Percentiles rank a stretch among this genome's conserved stretches.
These are phyloP conservation scores for Nothobranchius furzeri DNA, from an alignment of 2,113 vertebrate species.

Conservation along the genomic window DNA sequence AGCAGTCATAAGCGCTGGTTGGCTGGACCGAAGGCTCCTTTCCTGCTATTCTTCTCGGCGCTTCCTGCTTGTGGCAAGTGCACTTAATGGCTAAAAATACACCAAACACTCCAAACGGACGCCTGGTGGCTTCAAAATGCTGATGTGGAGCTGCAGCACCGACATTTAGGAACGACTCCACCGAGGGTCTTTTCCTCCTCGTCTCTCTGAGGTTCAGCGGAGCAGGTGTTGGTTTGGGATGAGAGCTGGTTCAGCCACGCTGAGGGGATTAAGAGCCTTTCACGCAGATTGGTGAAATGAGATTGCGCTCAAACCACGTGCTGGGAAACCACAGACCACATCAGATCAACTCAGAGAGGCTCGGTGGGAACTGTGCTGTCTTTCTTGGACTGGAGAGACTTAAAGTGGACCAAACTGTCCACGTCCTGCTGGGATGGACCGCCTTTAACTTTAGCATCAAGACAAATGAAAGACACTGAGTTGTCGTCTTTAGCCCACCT, in stretches of 20 bases:
- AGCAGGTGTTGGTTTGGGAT: constrained; percentile 48
- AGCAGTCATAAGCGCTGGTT: constrained; percentile 63
- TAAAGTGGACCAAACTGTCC: constrained; percentile 5
- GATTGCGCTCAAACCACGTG: constrained; percentile 45
- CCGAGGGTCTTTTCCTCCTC: neutral
- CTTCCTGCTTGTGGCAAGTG: constrained; percentile 79
- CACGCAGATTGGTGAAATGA: constrained; percentile 32
- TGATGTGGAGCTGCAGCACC: neutral
- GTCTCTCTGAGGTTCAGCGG: neutral
- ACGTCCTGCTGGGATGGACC: constrained; percentile 16
- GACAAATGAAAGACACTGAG: constrained; percentile 49
- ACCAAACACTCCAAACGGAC: constrained; percentile 39
- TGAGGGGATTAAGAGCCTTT: constrained; percentile 38
- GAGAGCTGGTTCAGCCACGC: constrained; percentile 17
- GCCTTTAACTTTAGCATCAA: constrained; percentile 24
- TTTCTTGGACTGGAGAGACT: constrained; percentile 24
- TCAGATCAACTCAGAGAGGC: constrained; percentile 32
- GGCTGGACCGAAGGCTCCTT: constrained; percentile 75
- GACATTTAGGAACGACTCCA: neutral
- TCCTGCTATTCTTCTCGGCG: constrained; percentile 84
- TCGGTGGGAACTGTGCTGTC: constrained; percentile 8
- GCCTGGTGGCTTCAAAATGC: constrained; percentile 3
- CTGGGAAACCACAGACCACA: constrained; percentile 44
- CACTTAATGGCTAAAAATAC: constrained; percentile 79
- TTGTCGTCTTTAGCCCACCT: constrained; percentile 36